A percentile compares a stretch with the other conserved stretches of the same genome.
These are phyloP conservation scores for Nemotelus pantherinus DNA, from an alignment of 2,888 invertebrate species.

Conservation along the genomic window DNA sequence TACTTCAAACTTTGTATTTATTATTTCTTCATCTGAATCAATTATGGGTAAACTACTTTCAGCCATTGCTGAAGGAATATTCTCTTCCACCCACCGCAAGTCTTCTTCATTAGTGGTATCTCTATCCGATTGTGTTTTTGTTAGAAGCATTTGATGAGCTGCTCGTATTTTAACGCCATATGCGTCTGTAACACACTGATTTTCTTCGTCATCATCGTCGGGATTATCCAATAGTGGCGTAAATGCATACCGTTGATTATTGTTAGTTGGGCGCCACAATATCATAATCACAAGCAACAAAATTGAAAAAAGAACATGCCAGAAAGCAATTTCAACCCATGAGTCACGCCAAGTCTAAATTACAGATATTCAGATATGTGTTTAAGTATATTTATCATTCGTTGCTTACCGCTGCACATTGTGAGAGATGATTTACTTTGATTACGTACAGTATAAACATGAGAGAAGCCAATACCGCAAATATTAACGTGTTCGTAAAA, in stretches of 20 bases:
- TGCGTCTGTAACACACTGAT: conserved; percentile 86
- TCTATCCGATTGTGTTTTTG: conserved; percentile 59
- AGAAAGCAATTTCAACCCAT: conserved; percentile 95
- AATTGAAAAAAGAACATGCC: conserved; percentile 92
- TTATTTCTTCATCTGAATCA: conserved; percentile 84
- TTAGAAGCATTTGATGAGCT: conserved; percentile 65
- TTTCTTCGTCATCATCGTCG: conserved; percentile 83
- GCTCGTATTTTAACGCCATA: conserved; percentile 84
- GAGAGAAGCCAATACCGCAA: conserved; percentile 89
- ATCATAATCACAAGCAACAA: conserved; percentile 92
- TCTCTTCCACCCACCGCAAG: conserved; percentile 92
- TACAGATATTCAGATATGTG: not conserved
- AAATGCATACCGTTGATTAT: conserved; percentile 95
- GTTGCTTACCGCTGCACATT: conserved; percentile 78
- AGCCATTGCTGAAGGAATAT: conserved; percentile 82
- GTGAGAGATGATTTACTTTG: conserved; percentile 78
- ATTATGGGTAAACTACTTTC: conserved; percentile 77
- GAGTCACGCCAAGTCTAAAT: conserved; percentile 85
- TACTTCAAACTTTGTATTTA: conserved; percentile 86
- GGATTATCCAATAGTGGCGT: conserved; percentile 88
- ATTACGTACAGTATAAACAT: conserved; percentile 94
- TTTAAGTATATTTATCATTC: not conserved
- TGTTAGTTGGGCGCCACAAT: conserved; percentile 94
- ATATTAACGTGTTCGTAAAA: conserved; percentile 93
- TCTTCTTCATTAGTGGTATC: conserved; percentile 75